Evolutionary conservation across 2,888 invertebrate species (phyloP).

Genomic region (Catonia carolina): DNA sequence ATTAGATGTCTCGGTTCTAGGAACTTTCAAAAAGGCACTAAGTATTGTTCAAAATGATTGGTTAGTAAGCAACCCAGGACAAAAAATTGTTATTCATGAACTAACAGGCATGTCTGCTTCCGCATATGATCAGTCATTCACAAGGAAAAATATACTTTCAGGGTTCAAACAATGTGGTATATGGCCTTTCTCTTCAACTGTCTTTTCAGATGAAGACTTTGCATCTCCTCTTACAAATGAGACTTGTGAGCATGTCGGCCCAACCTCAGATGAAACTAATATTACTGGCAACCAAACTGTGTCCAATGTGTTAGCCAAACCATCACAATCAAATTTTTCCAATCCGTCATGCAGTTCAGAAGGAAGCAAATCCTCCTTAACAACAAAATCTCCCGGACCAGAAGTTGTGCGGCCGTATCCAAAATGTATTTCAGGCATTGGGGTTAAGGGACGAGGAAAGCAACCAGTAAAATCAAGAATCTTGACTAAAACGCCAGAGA

Average conservation of each 20-base stretch:
- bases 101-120: not conserved
- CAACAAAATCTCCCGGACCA: not conserved
- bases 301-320: too few species aligned
- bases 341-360: too few species aligned
- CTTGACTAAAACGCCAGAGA: not conserved
- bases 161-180: constrained; percentile 4
- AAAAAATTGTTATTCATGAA: constrained; percentile 10
- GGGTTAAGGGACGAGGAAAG: not conserved
- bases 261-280: not conserved
- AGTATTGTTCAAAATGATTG: constrained; percentile 18
- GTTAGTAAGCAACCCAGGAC: constrained; percentile 12
- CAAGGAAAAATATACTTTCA: constrained; percentile 1
- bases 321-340: too few species aligned
- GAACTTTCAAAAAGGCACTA: constrained; percentile 11
- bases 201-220: constrained; percentile 2
- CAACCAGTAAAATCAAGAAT: not conserved
- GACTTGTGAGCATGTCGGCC: not conserved
- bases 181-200: not conserved
- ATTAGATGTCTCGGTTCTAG: constrained; percentile 13
- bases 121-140: not conserved
- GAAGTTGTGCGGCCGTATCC: not conserved
- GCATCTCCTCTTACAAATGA: too few species aligned
- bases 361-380: not conserved
- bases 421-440: not conserved
- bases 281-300: not conserved